A percentile compares a stretch with the other conserved stretches of the same genome.
Conservation (phyloP, 2,113 vertebrate species). For the Pygoscelis antarcticus region DNA sequence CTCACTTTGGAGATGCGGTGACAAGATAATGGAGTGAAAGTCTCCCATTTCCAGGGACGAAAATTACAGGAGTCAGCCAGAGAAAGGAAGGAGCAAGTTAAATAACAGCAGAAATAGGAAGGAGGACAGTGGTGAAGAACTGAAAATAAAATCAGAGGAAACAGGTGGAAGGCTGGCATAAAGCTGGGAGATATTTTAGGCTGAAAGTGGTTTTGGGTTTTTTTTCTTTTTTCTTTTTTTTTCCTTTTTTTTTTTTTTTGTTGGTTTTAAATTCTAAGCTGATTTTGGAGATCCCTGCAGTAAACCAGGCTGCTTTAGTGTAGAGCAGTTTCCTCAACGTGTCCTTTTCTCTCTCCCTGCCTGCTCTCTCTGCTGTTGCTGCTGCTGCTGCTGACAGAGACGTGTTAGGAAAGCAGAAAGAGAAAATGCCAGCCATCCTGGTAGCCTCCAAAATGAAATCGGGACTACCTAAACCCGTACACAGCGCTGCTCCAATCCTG, state of each 20-base stretch:
- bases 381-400: conserved; percentile 69
- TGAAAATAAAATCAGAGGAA: conserved; percentile 44
- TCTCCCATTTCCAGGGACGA: conserved; percentile 43
- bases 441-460: conserved; percentile 97
- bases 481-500: conserved; percentile 91
- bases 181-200: neutral
- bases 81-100: conserved; percentile 46
- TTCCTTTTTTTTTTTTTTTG: neutral
- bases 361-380: conserved; percentile 70
- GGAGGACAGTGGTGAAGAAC: conserved; percentile 31
- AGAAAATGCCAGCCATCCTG: conserved; percentile 96
- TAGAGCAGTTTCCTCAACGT: conserved; percentile 42
- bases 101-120: conserved; percentile 28
- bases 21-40: conserved; percentile 74
- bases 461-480: conserved; percentile 94
- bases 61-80: conserved; percentile 45
- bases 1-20: conserved; percentile 63
- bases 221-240: neutral
- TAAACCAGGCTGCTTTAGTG: neutral
- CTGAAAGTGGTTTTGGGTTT: neutral
- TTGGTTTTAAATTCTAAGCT: neutral
- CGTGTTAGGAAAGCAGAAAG: conserved; percentile 77
- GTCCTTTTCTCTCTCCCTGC: conserved; percentile 28
- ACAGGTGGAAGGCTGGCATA: conserved; percentile 53
- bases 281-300: neutral